phyloP scores from a whole-genome alignment of 2,113 vertebrate genomes.

The Trachemys scripta region DNA sequence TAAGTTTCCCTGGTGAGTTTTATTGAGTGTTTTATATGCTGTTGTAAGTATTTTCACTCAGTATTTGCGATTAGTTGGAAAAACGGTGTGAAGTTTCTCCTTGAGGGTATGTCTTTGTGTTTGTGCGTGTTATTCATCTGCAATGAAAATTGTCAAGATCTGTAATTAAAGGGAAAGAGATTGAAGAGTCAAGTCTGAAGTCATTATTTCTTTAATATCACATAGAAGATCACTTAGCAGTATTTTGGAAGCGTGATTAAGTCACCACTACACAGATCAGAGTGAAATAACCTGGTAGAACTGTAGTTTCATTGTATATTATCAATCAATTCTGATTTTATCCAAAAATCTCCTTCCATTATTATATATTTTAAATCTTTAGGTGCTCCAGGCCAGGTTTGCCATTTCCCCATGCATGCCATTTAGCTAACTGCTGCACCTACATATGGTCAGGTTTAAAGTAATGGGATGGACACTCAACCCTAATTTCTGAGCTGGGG shows the following conservation, averaged over 20 bases:
- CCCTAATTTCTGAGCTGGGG: background rate
- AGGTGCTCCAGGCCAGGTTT: background rate
- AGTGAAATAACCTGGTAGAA: background rate
- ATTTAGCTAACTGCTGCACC: background rate
- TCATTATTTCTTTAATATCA: constrained; percentile 11
- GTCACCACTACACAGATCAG: background rate
- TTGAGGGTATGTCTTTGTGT: constrained; percentile 2
- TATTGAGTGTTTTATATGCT: background rate
- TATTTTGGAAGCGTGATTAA: constrained; percentile 1
- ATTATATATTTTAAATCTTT: background rate
- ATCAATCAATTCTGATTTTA: background rate
- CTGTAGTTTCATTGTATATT: background rate
- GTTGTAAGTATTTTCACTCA: background rate
- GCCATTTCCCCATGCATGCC: background rate
- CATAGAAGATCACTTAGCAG: background rate
- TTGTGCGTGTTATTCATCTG: background rate
- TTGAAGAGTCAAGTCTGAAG: background rate
- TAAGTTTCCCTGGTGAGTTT: background rate
- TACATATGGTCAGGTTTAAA: background rate
- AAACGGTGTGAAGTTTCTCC: constrained; percentile 31
- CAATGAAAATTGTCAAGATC: background rate
- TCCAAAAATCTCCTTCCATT: background rate
- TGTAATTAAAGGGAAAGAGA: constrained; percentile 8
- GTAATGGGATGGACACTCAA: background rate
- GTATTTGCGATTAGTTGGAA: background rate